Evolutionary conservation across 2,888 invertebrate genomes (phyloP), one percentile per base, ranked within the genome.

Genomic region (Branchinecta sandiegonensis): DNA sequence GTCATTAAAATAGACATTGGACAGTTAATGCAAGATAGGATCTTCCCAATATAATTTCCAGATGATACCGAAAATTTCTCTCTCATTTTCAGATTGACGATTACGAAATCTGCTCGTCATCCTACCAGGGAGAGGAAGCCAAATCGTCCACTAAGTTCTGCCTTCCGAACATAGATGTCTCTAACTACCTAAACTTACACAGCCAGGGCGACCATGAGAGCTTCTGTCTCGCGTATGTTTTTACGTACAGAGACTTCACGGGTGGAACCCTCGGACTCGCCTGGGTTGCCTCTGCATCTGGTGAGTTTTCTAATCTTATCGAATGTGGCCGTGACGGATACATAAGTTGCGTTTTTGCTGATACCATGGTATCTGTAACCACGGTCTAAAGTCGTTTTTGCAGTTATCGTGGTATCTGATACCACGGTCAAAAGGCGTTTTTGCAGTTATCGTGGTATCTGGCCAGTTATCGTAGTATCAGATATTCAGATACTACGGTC

Each of bases 161-260:
- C 78, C 84, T 90, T 79, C 90, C 91, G 76, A 96, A 97, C 79
- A 95, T 99, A 76, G 99, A 99, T 78, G 99, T 99, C 71, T 95
- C 94, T 74, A 99, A 99, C 81, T 99, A 96, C 80, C 83, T 99
- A 70, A 99, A 99, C 80, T 84, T 97, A 65, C 97, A 99, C 79
- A 97, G 97, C 12, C 82, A 96, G 72, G 89, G 90, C 69, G 94
- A 99, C 81, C 99, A 99, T 78, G 92, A 96, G 76, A 92, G 92
- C 79, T 99, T 97, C 81, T 99, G 99, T 77, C 84, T 99, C 72
- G 97, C 99, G n/a, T 99, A 97, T 78, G 94, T 99, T 71, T 96
- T 99, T 80, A 99, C 99, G 0, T 92, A 92, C 78, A 85, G 95
- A 75, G 97, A 99, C 79, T 99, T 99, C 78, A 94, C 94, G 23